Conservation (phyloP, 2,113 vertebrate genomes). For the Sylvia atricapilla region DNA sequence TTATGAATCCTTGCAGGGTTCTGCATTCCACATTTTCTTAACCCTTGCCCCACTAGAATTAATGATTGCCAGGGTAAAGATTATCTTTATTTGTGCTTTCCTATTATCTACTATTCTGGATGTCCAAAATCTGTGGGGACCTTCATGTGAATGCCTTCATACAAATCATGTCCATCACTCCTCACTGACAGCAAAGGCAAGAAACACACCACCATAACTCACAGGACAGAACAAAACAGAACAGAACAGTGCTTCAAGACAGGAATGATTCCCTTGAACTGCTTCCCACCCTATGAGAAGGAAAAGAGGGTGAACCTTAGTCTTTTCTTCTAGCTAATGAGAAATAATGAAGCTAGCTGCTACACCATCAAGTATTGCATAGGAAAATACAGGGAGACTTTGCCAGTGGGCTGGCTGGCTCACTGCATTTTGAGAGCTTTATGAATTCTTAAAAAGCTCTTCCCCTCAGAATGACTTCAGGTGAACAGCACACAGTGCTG, state of each 20-base stretch:
- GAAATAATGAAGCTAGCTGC: background rate
- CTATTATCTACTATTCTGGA: background rate
- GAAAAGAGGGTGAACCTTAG: background rate
- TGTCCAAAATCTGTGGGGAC: background rate
- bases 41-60: background rate
- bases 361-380: background rate
- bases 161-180: background rate
- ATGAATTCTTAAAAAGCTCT: background rate
- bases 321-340: background rate
- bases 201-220: background rate
- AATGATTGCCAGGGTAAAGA: background rate
- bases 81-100: slow-evolving; percentile 19
- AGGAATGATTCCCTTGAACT: background rate
- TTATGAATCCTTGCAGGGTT: background rate
- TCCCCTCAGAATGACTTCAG: background rate
- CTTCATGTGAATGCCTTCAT: background rate
- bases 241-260: background rate
- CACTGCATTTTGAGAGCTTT: background rate
- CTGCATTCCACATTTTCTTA: background rate
- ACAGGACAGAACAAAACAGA: background rate
- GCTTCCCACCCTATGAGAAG: background rate
- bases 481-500: background rate
- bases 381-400: background rate
- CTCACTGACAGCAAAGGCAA: slow-evolving; percentile 10
- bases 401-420: background rate